A percentile compares a stretch with the other conserved stretches of the same genome.
phyloP scores from a whole-genome alignment of 2,888 invertebrate species.

The Periphyllus acericola region DNA sequence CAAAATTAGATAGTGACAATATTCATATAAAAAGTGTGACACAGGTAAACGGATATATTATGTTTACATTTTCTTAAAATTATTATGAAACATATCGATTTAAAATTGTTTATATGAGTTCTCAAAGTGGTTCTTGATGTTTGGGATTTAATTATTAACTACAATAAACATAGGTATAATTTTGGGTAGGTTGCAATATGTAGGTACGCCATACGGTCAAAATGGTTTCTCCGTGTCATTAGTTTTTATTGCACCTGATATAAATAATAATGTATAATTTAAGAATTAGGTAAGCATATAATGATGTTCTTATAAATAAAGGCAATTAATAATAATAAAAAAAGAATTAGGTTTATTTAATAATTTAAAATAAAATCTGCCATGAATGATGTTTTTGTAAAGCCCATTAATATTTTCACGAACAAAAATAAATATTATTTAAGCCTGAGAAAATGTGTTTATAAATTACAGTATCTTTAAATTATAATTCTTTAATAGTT shows the following conservation, averaged over 20 bases:
- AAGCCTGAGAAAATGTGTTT: slow-evolving; percentile 44
- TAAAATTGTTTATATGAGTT: not conserved
- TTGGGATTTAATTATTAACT: not conserved
- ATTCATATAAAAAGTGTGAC: no score
- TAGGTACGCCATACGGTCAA: not conserved
- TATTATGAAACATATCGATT: not conserved
- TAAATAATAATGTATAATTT: not conserved
- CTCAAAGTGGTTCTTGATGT: not conserved
- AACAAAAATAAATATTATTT: slow-evolving; percentile 39
- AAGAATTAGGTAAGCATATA: not conserved
- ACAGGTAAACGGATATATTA: no score
- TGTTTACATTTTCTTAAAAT: no score
- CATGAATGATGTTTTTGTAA: slow-evolving; percentile 9
- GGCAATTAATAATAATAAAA: not conserved
- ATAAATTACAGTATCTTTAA: slow-evolving; percentile 54
- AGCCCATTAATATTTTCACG: slow-evolving; percentile 15
- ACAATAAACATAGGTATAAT: not conserved
- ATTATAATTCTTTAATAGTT: slow-evolving; percentile 53
- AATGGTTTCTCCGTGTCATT: not conserved
- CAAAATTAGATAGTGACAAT: no score
- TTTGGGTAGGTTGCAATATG: no score
- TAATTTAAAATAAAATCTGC: slow-evolving; percentile 22
- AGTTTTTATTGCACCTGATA: not conserved
- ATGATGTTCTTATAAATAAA: no score
- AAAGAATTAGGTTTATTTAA: not conserved